Base-by-base conservation (phyloP, 2,113 vertebrate genomes). In the Pao palembangensis region DNA sequence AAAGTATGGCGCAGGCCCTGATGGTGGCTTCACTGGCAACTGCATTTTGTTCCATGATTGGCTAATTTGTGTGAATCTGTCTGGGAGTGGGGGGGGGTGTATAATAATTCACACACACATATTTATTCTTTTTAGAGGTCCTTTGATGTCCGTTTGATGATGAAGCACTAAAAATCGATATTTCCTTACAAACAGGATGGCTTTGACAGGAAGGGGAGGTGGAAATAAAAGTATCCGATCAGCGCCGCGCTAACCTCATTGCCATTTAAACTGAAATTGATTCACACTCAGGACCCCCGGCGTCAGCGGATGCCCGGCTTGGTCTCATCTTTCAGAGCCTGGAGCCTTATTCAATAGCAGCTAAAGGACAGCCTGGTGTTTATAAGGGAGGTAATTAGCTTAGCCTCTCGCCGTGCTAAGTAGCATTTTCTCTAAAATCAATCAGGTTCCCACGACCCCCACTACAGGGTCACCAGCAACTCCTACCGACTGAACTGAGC, bases 381-480 rank as follows among this genome's bases (percentile, higher is more conserved):
- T 85, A 75, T 69, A 69, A 65, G 73, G 56, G 20, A 71, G 78
- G 42, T 84, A 88, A 88, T 88, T 84, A 83, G 58, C 69, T 83
- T 85, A 81, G 67, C 61, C 71, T 78, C 75, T 69, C 49, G 4
- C 58, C 53, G 58, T 60, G 69, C 67, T 78, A 66, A 78, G 63
- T 67, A 81, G 56, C 61, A 78, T 31, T 58, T 21, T 16, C 16
- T 72, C 64, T 44, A 60, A 75, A 81, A 83, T 64, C 81, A 82
- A 83, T 85, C 69, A 62, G 58, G 69, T 71, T 51, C 59, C 66
- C 64, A 54, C 59, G 64, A 75, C 75, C 70, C 47, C 38, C 67
- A 57, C 63, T 23, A 51, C 56, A 49, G 52, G 62, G 55, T 73
- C 68, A 49, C 59, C 47, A 28, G 51, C 47, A 44, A 57, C 58